Base-by-base conservation (phyloP, 2,888 invertebrate species). In the Teleogryllus oceanicus region DNA sequence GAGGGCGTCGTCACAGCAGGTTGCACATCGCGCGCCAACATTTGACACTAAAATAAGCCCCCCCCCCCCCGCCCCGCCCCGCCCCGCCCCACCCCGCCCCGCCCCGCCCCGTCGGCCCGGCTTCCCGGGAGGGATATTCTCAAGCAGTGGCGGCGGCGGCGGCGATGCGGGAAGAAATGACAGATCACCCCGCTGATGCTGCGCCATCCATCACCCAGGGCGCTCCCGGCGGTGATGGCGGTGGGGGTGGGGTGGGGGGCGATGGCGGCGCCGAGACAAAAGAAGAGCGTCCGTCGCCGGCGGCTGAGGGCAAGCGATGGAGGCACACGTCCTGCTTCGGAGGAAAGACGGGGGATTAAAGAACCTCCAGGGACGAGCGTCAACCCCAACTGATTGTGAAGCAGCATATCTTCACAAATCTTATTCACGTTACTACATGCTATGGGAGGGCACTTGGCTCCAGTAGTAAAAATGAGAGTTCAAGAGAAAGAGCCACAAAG, bases 161-260 rank as follows among this genome's bases (percentile, higher is more conserved):
- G 62, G 62, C 62, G 21, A 62, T 62, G 62, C 62, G 62, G 62
- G 62, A 62, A 62, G 62, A 62, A 62, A 62, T 62, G 62, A 62
- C 62, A 62, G 62, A 62, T 62, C 62, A 62, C 62, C 62, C 62
- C 62, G 62, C 62, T 62, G 62, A 62, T 62, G 62, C 62, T 4
- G 2, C 13, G 62, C 62, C 62, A 62, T 62, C 62, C 62, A 62
- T 62, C 62, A 62, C 62, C 62, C 16, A 62, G 12, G 62, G 16
- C 13, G n/a, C 62, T 4, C 16, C 62, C 62, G n/a, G 4, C 62
- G 16, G 16, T 13, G 62, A n/a, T 18, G 62, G 62, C 62, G 62
- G 62, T 62, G 62, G 62, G 62, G 62, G 18, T 2, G 0, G 62
- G 62, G 62, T 0, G 13, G 62, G 13, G 3, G 62, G 16, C 16